Evolutionary conservation across 64 coral and sea anemone species (phyloP), one percentile per base, ranked within the genome.

Genomic region (Montipora foliosa): DNA sequence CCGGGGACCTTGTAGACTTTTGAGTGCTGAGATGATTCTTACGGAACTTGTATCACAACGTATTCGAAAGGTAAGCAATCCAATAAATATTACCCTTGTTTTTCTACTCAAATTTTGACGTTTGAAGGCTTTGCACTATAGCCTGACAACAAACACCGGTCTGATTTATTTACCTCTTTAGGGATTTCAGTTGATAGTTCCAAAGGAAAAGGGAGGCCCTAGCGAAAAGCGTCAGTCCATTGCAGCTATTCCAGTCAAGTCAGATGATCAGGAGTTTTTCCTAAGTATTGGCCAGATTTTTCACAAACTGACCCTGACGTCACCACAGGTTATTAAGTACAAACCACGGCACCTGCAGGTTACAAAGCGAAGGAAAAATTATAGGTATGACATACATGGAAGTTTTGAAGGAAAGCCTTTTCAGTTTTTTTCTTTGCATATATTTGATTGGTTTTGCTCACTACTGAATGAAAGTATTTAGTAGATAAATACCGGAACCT

Each of bases 31-130:
- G 5, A 61, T 93, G 78, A 84, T 94, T 51, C 83, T 96, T 15
- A 90, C 90, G 10, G 98, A 99, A 48, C 92, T 99, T 79, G 95
- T 99, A 62, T 95, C 92, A 16, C 98, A 99, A 76, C 91, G 98
- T 87, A 89, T 99, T 70, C 88, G 88, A 50, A 93, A 96, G 92
- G 98, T 96, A 78, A 46, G 60, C 72, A 20, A 64, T 64, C 4
- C 8, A 64, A 0, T 1, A 16, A 64, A 4, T 4, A 12, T 57
- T 57, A 57, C 0, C 8, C 11, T 11, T 3, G 6, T 6, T 57
- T 57, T 57, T 57, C 53, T 57, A 8, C 6, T 57, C 6, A 8
- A 8, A 57, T 57, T 57, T 57, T 68, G 14, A n/a, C 17, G 8
- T 68, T 68, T 17, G 17, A 68, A 68, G 1, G 64, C 17, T 68